Percentiles rank a stretch among this genome's conserved stretches.
phyloP scores from a whole-genome alignment of 2,797 vertebrate species.

The Cynodonichthys magdalenae region DNA sequence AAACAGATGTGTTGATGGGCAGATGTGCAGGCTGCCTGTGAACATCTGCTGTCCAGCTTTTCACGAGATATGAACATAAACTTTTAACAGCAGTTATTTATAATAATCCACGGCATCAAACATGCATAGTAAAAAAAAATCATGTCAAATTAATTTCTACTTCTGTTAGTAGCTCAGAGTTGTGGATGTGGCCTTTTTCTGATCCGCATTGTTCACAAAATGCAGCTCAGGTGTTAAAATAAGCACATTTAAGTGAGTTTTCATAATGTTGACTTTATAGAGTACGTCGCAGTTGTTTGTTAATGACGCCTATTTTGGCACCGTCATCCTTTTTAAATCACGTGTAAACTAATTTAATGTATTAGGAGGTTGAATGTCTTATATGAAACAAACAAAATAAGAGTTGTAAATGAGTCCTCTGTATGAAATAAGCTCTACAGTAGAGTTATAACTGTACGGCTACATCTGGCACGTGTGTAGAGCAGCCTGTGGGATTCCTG shows the following conservation, averaged over 20 bases:
- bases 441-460: slow-evolving; percentile 42
- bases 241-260: not conserved
- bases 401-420: slow-evolving; percentile 29
- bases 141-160: not conserved
- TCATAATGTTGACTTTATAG: no score
- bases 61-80: not conserved
- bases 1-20: not conserved
- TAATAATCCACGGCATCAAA: slow-evolving; percentile 7
- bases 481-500: slow-evolving; percentile 62
- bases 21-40: not conserved
- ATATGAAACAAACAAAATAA: not conserved
- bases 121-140: not conserved
- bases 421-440: slow-evolving; percentile 56
- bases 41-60: slow-evolving; percentile 35
- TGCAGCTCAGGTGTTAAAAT: not conserved
- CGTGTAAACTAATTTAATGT: slow-evolving; percentile 14
- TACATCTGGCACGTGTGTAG: slow-evolving; percentile 54
- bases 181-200: not conserved
- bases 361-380: slow-evolving; percentile 10
- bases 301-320: slow-evolving; percentile 5
- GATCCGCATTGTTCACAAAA: not conserved
- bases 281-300: no score
- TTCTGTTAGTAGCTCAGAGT: not conserved
- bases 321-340: slow-evolving; percentile 12
- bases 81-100: slow-evolving; percentile 31